These are phyloP conservation scores for Galbula dea DNA, from an alignment of 2,113 vertebrate species.

Conservation along the genomic window DNA sequence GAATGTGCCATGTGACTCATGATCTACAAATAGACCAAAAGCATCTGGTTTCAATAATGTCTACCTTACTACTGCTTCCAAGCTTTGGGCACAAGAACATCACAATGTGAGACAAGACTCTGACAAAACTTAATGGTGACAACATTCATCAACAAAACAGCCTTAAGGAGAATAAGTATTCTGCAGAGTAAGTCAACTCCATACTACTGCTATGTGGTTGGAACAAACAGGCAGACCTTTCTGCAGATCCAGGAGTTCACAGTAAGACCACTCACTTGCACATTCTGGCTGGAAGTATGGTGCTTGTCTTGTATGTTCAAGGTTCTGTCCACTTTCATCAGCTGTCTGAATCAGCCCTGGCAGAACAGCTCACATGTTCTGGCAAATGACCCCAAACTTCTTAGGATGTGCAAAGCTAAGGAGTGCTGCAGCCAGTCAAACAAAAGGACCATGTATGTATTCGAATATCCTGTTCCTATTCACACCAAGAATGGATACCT, in stretches of 20 bases:
- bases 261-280: neutral
- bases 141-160: neutral
- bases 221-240: neutral
- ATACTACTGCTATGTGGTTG: neutral
- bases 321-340: neutral
- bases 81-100: neutral
- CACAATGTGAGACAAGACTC: neutral
- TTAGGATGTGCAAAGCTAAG: neutral
- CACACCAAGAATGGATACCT: neutral
- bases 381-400: neutral
- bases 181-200: neutral
- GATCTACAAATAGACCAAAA: neutral
- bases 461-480: neutral
- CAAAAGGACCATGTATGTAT: neutral
- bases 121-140: neutral
- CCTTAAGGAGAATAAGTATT: neutral
- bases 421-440: neutral
- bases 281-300: neutral
- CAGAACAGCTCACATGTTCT: neutral
- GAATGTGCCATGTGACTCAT: neutral
- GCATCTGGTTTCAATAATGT: neutral
- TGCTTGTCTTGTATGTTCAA: fast-evolving
- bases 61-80: neutral
- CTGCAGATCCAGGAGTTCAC: neutral
- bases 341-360: neutral